phyloP scores from a whole-genome alignment of 2,888 invertebrate genomes.

The Frankliniella fusca region DNA sequence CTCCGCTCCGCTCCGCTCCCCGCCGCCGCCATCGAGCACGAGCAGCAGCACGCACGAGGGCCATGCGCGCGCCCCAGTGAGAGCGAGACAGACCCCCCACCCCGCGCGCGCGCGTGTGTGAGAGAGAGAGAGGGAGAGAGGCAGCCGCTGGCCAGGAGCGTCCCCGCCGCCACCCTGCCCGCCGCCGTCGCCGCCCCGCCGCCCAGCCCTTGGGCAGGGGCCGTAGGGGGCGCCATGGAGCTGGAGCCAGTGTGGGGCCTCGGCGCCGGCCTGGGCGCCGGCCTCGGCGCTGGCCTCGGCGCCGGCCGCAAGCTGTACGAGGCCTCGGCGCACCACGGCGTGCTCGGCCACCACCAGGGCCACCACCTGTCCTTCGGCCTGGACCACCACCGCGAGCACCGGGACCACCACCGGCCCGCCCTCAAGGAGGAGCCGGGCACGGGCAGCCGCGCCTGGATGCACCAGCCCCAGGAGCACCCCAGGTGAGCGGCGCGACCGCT shows the following conservation, averaged over 20 bases:
- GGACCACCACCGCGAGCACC: conserved; percentile 55
- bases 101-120: conserved; percentile 41
- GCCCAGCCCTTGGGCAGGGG: conserved; percentile 52
- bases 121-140: conserved; percentile 54
- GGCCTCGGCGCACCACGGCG: not conserved
- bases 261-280: conserved; percentile 63
- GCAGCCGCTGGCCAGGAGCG: conserved; percentile 52
- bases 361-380: conserved; percentile 41
- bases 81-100: not conserved
- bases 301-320: conserved; percentile 60
- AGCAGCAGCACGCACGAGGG: not conserved
- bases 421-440: conserved; percentile 75
- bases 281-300: conserved; percentile 58
- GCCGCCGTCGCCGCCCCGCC: conserved; percentile 16
- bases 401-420: conserved; percentile 49
- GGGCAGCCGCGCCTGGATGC: conserved; percentile 65
- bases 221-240: conserved; percentile 11
- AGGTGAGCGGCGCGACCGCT: too few species aligned
- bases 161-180: conserved; percentile 1
- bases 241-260: conserved; percentile 37
- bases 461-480: conserved; percentile 53
- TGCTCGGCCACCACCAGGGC: conserved; percentile 19
- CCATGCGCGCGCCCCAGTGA: not conserved
- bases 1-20: conserved; percentile 30
- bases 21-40: not conserved